Base-by-base conservation (phyloP, 2,113 vertebrate genomes). In the Centrocercus urophasianus region DNA sequence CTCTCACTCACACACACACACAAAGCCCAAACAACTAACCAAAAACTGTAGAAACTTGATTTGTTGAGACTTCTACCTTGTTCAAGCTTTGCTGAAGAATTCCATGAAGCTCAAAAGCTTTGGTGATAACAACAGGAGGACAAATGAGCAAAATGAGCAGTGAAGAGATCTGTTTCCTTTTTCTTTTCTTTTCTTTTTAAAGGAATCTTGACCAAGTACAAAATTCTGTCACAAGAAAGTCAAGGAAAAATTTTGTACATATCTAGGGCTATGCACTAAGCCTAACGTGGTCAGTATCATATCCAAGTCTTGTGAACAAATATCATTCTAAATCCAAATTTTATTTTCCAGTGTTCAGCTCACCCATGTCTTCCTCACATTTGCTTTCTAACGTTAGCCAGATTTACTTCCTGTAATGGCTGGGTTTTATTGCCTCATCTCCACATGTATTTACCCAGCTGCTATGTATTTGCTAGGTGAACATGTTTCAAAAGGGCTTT, bases 391-490 rank as follows among this genome's bases (percentile, higher is more conserved):
- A 94, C 88, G 66, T 92, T 76, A 90, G 70, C 93, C 95, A 97
- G 97, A 96, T 97, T 96, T 93, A 93, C 52, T 95, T 95, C 87
- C 86, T 86, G 83, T 97, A 97, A 86, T 93, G 75, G 75, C 50
- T 19, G 47, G 74, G 28, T 93, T 97, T 97, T 96, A 97, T 61
- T 78, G 88, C 93, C 86, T 86, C 79, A 78, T 91, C 80, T 80
- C 97, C 75, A 83, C 80, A 36, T 73, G 72, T 98, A 96, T 98
- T 98, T 98, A 97, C 57, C 88, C 97, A 98, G 97, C 97, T 98
- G 97, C 95, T 95, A 43, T 73, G 50, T 97, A 93, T 97, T 97
- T 97, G 93, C 96, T 95, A 86, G 95, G 96, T 93, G 91, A 86
- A 72, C 83, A 50, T 40, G 93, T 95, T 97, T 96, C 94, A 97